A percentile compares a stretch with the other conserved stretches of the same genome.
Conservation (phyloP, 37 sponge, comb jelly and placozoan genomes). For the Geodia barretti region DNA sequence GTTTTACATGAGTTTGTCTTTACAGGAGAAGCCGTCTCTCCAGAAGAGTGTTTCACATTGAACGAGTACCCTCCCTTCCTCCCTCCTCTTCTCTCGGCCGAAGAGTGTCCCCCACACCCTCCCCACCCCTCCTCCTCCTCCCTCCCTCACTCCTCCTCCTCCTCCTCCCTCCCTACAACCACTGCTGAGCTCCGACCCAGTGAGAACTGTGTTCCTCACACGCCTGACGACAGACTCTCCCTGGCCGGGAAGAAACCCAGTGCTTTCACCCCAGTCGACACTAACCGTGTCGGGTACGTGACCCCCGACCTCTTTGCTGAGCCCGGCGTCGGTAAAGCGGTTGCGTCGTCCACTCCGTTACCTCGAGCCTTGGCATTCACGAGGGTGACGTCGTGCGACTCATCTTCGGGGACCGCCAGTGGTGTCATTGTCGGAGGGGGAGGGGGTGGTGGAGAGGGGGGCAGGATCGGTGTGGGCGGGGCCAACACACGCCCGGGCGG, state of each 20-base stretch:
- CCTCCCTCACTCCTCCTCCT: not conserved
- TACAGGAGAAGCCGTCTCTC: slow-evolving; percentile 48
- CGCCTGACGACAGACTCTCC: not conserved
- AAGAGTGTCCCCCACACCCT: not conserved
- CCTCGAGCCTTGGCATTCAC: not conserved
- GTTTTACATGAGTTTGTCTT: not conserved
- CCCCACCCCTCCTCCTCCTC: not conserved
- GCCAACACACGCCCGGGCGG: too few relatives aligned
- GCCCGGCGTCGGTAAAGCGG: slow-evolving; percentile 61
- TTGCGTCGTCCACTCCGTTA: slow-evolving; percentile 82
- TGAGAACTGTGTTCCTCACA: not conserved
- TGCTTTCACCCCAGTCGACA: not conserved
- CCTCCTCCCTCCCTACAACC: not conserved
- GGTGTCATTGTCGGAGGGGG: not conserved
- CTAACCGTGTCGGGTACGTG: not conserved
- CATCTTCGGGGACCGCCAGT: too few relatives aligned
- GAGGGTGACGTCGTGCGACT: too few relatives aligned
- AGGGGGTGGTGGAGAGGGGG: not conserved
- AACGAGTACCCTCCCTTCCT: slow-evolving; percentile 68
- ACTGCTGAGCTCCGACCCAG: not conserved
- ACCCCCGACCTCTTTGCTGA: slow-evolving; percentile 64
- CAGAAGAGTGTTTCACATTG: slow-evolving; percentile 67
- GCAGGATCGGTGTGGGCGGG: not conserved
- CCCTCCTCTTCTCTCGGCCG: not conserved
- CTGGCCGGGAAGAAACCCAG: not conserved